phyloP scores from a whole-genome alignment of 2,888 invertebrate genomes.

The Pimpla rufipes region DNA sequence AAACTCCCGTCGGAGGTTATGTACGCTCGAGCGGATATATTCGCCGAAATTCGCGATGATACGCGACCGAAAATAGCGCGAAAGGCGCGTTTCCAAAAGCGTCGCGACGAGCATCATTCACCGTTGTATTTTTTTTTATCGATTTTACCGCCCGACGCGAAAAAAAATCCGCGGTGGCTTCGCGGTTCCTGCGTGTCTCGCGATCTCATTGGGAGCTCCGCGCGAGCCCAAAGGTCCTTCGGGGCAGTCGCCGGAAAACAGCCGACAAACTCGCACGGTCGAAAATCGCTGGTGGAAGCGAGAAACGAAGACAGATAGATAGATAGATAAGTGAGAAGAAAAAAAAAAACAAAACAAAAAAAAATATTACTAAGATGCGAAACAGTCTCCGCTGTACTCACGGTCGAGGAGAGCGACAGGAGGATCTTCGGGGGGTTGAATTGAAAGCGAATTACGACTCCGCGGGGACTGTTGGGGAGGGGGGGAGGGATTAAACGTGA shows the following conservation, averaged over 20 bases:
- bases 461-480: background rate
- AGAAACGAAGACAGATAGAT: no score
- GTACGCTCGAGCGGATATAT: background rate
- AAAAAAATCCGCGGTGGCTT: background rate
- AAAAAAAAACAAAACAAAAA: conserved; percentile 26
- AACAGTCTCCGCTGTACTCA: conserved; percentile 2
- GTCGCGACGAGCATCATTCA: no score
- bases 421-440: background rate
- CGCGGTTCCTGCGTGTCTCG: conserved; percentile 7
- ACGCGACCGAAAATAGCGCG: background rate
- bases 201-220: background rate
- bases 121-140: background rate
- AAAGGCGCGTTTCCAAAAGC: background rate
- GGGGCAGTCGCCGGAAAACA: background rate
- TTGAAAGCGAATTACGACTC: conserved; percentile 43
- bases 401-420: background rate
- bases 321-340: no score
- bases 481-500: conserved; percentile 48
- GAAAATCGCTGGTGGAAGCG: background rate
- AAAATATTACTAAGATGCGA: background rate
- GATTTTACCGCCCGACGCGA: background rate
- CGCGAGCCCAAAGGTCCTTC: background rate
- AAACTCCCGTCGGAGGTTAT: background rate
- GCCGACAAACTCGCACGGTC: background rate
- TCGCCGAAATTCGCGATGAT: background rate